Conservation (phyloP, 2,797 vertebrate species). For the Phrynocephalus forsythii region DNA sequence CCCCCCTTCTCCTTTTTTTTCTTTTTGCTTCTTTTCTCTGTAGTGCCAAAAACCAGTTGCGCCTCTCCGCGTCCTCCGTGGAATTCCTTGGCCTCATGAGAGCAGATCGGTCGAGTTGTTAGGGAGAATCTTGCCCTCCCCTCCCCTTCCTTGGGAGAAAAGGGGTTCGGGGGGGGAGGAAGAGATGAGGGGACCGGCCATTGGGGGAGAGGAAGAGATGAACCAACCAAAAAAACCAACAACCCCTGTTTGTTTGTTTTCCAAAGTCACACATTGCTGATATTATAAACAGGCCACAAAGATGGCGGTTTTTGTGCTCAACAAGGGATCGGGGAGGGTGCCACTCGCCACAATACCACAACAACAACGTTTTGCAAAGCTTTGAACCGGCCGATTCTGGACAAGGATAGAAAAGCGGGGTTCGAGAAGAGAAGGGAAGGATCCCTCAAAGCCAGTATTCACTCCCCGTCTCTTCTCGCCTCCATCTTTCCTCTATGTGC, state of each 20-base stretch:
- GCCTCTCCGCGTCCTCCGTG: not conserved
- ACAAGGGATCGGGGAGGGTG: not conserved
- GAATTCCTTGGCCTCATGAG: slow-evolving; percentile 1
- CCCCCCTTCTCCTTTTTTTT: too few species aligned
- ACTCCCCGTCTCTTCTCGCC: not conserved
- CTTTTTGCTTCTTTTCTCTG: too few species aligned
- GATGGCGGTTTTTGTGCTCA: slow-evolving; percentile 45
- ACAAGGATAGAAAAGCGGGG: not conserved
- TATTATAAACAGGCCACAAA: slow-evolving; percentile 41
- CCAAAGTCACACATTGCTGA: slow-evolving; percentile 21
- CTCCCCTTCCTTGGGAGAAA: not conserved
- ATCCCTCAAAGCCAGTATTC: not conserved
- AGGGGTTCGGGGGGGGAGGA: not conserved
- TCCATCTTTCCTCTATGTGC: not conserved
- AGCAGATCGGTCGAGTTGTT: not conserved
- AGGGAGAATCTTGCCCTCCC: not conserved
- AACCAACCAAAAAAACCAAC: not conserved
- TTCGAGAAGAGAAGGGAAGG: too few species aligned
- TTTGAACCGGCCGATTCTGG: not conserved
- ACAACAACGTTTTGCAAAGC: slow-evolving; percentile 20
- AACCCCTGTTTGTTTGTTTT: not conserved
- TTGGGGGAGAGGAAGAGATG: not conserved
- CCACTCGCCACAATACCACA: slow-evolving; percentile 30
- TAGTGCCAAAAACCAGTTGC: too few species aligned
- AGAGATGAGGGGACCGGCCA: not conserved